Base-by-base conservation (phyloP, 2,797 vertebrate species). In the Capromys pilorides region DNA sequence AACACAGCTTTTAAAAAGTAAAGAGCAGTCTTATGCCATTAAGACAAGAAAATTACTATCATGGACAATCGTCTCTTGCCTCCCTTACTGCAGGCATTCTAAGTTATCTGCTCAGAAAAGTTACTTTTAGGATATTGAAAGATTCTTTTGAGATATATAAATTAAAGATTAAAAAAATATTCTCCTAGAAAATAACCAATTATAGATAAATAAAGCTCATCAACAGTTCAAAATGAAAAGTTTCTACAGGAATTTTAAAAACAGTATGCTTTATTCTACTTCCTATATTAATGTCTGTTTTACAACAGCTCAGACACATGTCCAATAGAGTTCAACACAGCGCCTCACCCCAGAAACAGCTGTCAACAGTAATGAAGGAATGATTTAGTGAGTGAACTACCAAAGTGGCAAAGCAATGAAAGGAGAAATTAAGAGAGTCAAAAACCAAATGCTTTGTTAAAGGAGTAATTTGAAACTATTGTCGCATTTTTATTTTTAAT, bases 41-140 rank as follows among this genome's bases (percentile, higher is more conserved):
- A 96, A 93, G 96, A 85, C 92, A 86, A 97, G 93, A 97, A 97
- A 97, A 93, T 93, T 93, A 97, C 82, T 36, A 93, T 54, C 51
- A 22, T 22, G 95, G 66, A 90, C 14, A 97, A 86, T 31, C 95
- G 93, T 84, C 71, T 45, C 61, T 93, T 94, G 84, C 61, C 71
- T 94, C 39, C 89, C 51, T 95, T 96, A 81, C 77, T 92, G 39
- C 21, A 96, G 41, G 54, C 67, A 91, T 97, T 95, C 95, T 97
- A 92, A 96, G 97, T 93, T 54, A 82, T 81, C 94, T 96, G 81
- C 92, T 95, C 84, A 92, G 79, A 82, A 97, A 97, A 77, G 78
- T 73, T 82, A 94, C 80, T 9, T 1, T 79, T 28, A 81, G 91
- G 78, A 59, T 95, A 95, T 66, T 92, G 90, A 91, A 95, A 89